A percentile compares a stretch with the other conserved stretches of the same genome.
Evolutionary conservation across 2,797 vertebrate genomes (phyloP).

Genomic region (Dendrocincla fuliginosa): DNA sequence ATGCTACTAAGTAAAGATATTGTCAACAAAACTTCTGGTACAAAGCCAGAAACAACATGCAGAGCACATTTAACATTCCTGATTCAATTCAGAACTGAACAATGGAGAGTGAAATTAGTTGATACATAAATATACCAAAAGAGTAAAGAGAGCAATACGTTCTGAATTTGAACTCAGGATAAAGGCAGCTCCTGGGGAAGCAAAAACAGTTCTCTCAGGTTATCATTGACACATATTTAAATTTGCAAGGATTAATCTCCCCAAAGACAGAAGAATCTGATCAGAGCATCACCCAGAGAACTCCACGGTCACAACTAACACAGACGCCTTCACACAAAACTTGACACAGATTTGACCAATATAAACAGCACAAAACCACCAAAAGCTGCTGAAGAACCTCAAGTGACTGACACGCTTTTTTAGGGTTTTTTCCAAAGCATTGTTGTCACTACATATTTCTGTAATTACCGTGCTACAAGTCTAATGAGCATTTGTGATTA

Average conservation of each 20-base stretch:
- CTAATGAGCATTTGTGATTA: not conserved
- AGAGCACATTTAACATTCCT: not conserved
- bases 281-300: not conserved
- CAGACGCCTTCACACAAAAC: not conserved
- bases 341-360: not conserved
- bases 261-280: not conserved
- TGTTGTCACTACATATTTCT: not conserved
- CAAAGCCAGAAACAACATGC: not conserved
- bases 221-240: not conserved
- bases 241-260: not conserved
- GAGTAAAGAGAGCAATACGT: not conserved
- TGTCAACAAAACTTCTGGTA: not conserved
- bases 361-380: not conserved
- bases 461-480: not conserved
- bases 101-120: not conserved
- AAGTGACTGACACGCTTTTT: not conserved
- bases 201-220: not conserved
- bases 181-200: conserved; percentile 13
- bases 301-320: not conserved
- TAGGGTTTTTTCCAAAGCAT: not conserved
- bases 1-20: conserved; percentile 11
- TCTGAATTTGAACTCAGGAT: not conserved
- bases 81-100: not conserved
- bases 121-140: not conserved
- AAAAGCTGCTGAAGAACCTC: not conserved